A percentile compares a stretch with the other conserved stretches of the same genome.
phyloP scores from a whole-genome alignment of 2,797 vertebrate genomes.

The Siniperca undulata region DNA sequence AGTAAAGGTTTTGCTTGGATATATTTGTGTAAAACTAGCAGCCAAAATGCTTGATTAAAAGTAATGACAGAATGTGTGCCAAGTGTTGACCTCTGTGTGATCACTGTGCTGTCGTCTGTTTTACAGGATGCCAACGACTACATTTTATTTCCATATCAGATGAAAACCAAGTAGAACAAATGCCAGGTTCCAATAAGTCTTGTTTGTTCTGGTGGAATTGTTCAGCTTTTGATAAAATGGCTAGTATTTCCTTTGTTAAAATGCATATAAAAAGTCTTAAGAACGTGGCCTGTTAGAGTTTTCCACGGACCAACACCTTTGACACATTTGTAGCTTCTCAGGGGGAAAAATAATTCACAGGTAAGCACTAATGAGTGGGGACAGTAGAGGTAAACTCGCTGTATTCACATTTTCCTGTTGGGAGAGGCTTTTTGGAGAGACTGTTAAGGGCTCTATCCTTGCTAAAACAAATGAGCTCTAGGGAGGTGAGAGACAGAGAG shows the following conservation, averaged over 20 bases:
- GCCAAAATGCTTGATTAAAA: slow-evolving; percentile 44
- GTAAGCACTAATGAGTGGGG: slow-evolving; percentile 7
- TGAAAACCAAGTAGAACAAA: slow-evolving; percentile 26
- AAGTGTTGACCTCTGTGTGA: slow-evolving; percentile 31
- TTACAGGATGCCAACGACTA: slow-evolving; percentile 29
- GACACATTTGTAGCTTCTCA: slow-evolving; percentile 9
- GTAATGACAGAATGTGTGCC: slow-evolving; percentile 42
- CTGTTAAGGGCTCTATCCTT: slow-evolving; percentile 42
- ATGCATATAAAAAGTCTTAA: not conserved
- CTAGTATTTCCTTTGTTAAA: not conserved
- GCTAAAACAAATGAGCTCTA: slow-evolving; percentile 44
- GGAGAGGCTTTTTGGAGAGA: slow-evolving; percentile 48
- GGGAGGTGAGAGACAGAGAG: slow-evolving; percentile 30
- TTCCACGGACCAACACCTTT: slow-evolving; percentile 18
- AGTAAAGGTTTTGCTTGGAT: slow-evolving; percentile 21
- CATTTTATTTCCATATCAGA: slow-evolving; percentile 51
- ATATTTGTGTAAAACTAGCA: slow-evolving; percentile 18
- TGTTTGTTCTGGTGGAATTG: slow-evolving; percentile 1
- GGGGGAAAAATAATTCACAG: not conserved
- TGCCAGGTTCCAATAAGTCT: not conserved
- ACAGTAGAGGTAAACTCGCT: slow-evolving; percentile 30
- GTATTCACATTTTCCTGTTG: slow-evolving; percentile 40
- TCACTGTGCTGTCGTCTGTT: slow-evolving; percentile 26
- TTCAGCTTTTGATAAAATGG: slow-evolving; percentile 10
- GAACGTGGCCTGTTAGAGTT: not conserved